phyloP scores from a whole-genome alignment of 2,113 vertebrate species.

The Oncorhynchus masou region DNA sequence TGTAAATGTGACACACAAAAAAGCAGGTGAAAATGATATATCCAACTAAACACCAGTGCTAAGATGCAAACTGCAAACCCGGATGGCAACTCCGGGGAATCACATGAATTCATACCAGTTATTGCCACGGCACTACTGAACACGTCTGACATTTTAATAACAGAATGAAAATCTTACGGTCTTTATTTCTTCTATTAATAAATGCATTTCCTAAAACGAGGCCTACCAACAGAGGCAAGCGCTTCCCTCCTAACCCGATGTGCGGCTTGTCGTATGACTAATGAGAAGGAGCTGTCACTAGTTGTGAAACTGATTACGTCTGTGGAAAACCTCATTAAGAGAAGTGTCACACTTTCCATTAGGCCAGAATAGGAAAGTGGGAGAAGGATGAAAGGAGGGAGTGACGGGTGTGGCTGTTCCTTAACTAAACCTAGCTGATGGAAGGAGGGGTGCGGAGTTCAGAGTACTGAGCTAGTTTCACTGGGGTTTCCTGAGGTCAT shows the following conservation, averaged over 20 bases:
- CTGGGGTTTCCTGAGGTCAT: too few species aligned
- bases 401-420: too few species aligned
- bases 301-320: conserved; percentile 19
- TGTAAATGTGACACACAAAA: neutral
- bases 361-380: neutral
- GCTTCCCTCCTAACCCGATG: neutral
- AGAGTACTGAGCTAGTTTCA: too few species aligned
- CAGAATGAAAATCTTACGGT: neutral
- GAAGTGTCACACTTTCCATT: conserved; percentile 25
- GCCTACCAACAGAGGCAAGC: neutral
- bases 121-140: neutral
- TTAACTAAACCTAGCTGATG: neutral
- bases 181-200: neutral
- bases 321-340: conserved; percentile 18
- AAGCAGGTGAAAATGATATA: neutral
- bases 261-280: neutral
- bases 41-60: neutral
- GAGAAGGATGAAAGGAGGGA: neutral
- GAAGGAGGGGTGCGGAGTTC: neutral
- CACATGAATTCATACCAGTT: neutral
- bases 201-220: neutral
- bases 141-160: neutral
- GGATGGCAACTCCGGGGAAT: neutral
- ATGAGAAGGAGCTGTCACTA: neutral
- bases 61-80: neutral